Conservation (phyloP, 2,797 vertebrate genomes). For the Cossypha caffra region DNA sequence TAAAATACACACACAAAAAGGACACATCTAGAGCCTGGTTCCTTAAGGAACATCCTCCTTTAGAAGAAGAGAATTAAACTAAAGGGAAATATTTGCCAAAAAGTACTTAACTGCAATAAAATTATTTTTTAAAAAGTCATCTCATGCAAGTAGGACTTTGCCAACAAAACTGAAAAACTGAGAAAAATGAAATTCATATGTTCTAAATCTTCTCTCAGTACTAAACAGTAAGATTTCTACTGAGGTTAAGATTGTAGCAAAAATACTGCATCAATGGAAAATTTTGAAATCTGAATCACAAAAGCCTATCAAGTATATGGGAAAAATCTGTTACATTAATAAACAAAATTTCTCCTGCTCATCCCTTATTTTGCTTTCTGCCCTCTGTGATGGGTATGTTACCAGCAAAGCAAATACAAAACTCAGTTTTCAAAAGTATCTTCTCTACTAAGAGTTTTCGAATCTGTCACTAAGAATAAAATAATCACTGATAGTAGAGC, state of each 20-base stretch:
- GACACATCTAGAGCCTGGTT: neutral
- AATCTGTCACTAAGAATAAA: neutral
- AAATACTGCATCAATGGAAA: neutral
- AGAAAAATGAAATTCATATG: neutral
- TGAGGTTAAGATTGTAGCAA: neutral
- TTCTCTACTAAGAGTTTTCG: neutral
- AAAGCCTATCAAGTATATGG: neutral
- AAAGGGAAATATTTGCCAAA: neutral
- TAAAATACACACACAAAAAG: neutral
- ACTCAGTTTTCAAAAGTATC: neutral
- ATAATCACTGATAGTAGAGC: neutral
- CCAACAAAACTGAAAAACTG: neutral
- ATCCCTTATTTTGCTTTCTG: neutral
- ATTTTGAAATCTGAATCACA: neutral
- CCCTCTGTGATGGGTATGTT: neutral
- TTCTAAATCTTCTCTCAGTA: neutral
- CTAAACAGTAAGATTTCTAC: neutral
- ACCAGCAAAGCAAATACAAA: neutral
- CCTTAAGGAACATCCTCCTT: neutral
- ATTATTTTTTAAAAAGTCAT: neutral
- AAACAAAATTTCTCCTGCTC: neutral
- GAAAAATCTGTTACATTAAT: neutral
- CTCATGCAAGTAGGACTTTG: neutral
- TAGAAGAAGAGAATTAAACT: neutral
- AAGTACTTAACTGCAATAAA: neutral